Conservation (phyloP, 2,888 invertebrate genomes). For the Artemia sinica region DNA sequence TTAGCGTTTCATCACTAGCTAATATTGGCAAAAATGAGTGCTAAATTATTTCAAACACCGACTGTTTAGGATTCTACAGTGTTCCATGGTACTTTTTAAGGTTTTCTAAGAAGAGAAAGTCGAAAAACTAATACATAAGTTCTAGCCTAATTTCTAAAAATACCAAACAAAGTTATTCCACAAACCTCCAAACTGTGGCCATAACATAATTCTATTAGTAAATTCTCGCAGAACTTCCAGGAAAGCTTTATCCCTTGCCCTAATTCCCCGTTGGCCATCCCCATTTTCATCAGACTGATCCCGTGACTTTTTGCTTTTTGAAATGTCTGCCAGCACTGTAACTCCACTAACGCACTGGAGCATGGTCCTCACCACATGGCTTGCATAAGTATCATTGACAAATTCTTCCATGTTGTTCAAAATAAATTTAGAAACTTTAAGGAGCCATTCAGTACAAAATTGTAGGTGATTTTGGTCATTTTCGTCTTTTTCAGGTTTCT, state of each 20-base stretch:
- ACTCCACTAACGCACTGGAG: constrained; percentile 52
- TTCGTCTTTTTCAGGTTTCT: neutral
- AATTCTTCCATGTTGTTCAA: constrained; percentile 71
- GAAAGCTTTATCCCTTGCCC: constrained; percentile 40
- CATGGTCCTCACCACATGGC: constrained; percentile 53
- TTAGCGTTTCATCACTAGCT: too few relatives aligned
- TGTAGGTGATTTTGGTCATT: constrained; percentile 16
- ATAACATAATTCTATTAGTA: constrained; percentile 40
- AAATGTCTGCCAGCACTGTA: constrained; percentile 30
- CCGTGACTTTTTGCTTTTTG: constrained; percentile 19
- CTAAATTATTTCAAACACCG: too few relatives aligned
- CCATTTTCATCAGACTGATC: constrained; percentile 27
- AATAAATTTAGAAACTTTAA: constrained; percentile 53
- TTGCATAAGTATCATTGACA: constrained; percentile 56
- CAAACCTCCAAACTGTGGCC: constrained; percentile 49
- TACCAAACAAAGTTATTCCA: neutral
- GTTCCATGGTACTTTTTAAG: too few relatives aligned
- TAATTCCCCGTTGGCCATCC: constrained; percentile 32
- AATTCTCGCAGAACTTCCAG: constrained; percentile 45
- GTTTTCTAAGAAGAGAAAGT: too few relatives aligned
- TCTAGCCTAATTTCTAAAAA: neutral
- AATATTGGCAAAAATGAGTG: too few relatives aligned
- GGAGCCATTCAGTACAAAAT: constrained; percentile 39
- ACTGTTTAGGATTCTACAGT: too few relatives aligned
- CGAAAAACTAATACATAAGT: too few relatives aligned